Percentiles rank a stretch among this genome's conserved stretches.
These are phyloP conservation scores for Diogma glabrata DNA, from an alignment of 2,888 invertebrate genomes.

Conservation along the genomic window DNA sequence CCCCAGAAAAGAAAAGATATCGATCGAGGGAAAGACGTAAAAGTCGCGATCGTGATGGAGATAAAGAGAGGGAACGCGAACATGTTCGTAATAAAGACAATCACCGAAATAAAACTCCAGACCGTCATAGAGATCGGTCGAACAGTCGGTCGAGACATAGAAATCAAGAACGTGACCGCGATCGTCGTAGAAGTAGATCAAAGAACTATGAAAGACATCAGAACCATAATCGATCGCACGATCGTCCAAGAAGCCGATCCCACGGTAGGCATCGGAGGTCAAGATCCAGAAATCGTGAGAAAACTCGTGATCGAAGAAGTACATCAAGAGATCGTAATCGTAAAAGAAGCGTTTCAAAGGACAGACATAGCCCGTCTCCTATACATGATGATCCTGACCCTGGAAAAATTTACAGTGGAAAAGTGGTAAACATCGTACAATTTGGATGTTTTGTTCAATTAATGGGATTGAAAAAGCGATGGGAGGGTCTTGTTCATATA, in stretches of 20 bases:
- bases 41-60: constrained; percentile 22
- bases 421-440: constrained; percentile 91
- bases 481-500: constrained; percentile 96
- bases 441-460: constrained; percentile 98
- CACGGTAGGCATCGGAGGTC: constrained; percentile 21
- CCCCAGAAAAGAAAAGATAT: constrained; percentile 12
- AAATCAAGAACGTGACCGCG: constrained; percentile 22
- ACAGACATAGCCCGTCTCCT: constrained; percentile 24
- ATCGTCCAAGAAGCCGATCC: constrained; percentile 23
- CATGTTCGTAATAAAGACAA: no score
- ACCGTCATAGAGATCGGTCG: neutral
- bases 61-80: constrained; percentile 22
- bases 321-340: constrained; percentile 18
- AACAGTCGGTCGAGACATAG: constrained; percentile 25
- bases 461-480: constrained; percentile 75
- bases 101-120: neutral
- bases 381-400: constrained; percentile 64
- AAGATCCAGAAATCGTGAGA: constrained; percentile 13
- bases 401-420: constrained; percentile 82
- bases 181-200: constrained; percentile 25
- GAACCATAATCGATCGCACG: no score
- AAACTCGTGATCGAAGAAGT: constrained; percentile 15
- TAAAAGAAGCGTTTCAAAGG: constrained; percentile 19
- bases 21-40: constrained; percentile 21
- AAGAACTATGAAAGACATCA: no score